phyloP scores from a whole-genome alignment of 2,113 vertebrate species.

The Vulpes vulpes region DNA sequence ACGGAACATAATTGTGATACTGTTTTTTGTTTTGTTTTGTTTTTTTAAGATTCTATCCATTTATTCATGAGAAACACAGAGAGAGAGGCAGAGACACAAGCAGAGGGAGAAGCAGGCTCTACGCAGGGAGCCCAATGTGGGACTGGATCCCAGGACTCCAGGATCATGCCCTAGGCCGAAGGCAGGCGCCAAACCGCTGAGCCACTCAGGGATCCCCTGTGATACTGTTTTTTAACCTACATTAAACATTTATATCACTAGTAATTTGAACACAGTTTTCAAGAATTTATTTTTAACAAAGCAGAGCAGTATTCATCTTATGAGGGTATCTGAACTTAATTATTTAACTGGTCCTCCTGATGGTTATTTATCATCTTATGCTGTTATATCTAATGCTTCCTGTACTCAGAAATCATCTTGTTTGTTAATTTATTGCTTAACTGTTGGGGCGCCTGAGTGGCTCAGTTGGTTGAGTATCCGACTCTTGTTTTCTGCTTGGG shows the following conservation, averaged over 20 bases:
- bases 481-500: not conserved
- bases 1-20: not conserved
- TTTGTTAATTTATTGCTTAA: not conserved
- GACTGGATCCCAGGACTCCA: no score
- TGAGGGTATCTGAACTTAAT: not conserved
- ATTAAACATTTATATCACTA: constrained; percentile 21
- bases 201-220: no score
- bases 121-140: no score
- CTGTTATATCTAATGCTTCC: not conserved
- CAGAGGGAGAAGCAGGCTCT: no score
- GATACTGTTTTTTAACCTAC: not conserved
- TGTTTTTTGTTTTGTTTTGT: not conserved
- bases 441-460: not conserved
- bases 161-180: no score
- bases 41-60: no score
- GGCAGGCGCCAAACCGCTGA: no score
- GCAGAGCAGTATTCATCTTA: not conserved
- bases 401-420: not conserved
- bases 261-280: not conserved
- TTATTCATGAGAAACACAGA: no score
- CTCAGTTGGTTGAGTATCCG: not conserved
- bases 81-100: no score
- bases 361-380: not conserved
- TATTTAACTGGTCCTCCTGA: not conserved
- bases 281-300: constrained; percentile 17